Conservation (phyloP, 2,797 vertebrate genomes). For the Chiroxiphia lanceolata region DNA sequence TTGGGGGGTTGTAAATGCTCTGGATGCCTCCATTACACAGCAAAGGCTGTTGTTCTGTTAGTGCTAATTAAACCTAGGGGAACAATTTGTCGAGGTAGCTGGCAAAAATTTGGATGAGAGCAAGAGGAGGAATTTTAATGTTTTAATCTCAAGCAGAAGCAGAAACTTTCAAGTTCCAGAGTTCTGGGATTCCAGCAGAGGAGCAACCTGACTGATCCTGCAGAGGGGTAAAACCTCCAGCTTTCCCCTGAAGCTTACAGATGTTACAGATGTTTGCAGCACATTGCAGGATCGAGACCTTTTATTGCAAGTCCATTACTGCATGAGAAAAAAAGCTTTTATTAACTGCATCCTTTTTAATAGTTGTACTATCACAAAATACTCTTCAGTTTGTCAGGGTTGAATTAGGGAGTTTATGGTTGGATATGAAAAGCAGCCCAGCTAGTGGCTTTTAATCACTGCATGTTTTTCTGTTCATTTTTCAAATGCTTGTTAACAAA, state of each 20-base stretch:
- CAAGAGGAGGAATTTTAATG: neutral
- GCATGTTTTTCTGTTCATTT: neutral
- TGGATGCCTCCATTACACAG: neutral
- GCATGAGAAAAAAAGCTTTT: neutral
- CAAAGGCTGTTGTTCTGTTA: constrained; percentile 1
- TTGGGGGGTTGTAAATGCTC: neutral
- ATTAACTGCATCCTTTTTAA: neutral
- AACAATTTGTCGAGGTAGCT: neutral
- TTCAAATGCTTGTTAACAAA: neutral
- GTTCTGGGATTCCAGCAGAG: neutral
- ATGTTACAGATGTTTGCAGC: neutral
- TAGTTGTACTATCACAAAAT: neutral
- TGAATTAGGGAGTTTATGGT: neutral
- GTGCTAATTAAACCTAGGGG: constrained; percentile 28
- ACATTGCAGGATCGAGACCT: neutral
- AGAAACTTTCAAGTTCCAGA: neutral
- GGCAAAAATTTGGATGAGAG: neutral
- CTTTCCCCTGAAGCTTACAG: neutral
- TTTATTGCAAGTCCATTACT: neutral
- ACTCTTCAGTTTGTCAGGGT: neutral
- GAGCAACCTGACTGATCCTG: neutral
- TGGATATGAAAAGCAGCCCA: neutral
- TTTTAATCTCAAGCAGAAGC: neutral
- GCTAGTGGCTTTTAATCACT: neutral
- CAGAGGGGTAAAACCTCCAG: neutral